These are phyloP conservation scores for Manis pentadactyla DNA, from an alignment of 2,797 vertebrate genomes.

Conservation along the genomic window DNA sequence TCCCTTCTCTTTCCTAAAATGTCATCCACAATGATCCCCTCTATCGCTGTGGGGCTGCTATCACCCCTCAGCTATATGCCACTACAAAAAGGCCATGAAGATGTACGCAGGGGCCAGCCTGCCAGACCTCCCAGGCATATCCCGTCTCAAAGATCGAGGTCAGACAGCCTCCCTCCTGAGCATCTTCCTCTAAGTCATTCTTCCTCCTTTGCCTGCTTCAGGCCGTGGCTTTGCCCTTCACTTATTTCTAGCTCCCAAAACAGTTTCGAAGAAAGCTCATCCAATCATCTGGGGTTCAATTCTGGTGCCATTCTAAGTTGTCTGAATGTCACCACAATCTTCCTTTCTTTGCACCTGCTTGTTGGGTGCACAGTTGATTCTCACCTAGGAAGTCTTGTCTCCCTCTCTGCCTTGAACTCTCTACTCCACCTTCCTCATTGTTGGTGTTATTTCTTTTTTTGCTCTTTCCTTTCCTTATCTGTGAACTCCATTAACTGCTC, in stretches of 20 bases:
- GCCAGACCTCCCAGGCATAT: background rate
- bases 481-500: background rate
- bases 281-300: background rate
- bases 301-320: background rate
- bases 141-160: background rate
- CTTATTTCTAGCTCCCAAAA: background rate
- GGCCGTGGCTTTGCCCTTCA: background rate
- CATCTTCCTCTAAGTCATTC: background rate
- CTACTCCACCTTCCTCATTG: background rate
- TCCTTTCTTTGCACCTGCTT: background rate
- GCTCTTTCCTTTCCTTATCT: background rate
- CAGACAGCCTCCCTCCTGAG: background rate
- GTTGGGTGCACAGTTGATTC: background rate
- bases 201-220: background rate
- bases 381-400: background rate
- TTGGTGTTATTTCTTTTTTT: background rate
- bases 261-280: background rate
- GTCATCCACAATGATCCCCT: background rate
- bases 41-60: background rate
- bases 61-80: background rate
- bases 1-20: slow-evolving; percentile 61
- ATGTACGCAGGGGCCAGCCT: background rate
- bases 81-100: background rate
- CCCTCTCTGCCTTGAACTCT: background rate
- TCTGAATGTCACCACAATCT: background rate